Base-by-base conservation (phyloP, 2,888 invertebrate species). In the Pollenia angustigena region DNA sequence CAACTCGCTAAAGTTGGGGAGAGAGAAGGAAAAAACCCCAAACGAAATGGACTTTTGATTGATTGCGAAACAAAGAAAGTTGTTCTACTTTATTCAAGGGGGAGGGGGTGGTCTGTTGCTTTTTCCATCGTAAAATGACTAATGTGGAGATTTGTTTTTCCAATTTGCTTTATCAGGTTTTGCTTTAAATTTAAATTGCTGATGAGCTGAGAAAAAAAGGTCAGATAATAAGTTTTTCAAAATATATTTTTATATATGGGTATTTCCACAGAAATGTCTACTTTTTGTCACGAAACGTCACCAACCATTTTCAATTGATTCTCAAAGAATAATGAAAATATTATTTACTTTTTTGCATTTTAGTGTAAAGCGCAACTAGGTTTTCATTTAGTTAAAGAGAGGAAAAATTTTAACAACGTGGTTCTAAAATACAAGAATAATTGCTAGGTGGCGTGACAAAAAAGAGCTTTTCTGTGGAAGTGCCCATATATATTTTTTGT, bases 41-140 rank as follows among this genome's bases (percentile, higher is more conserved):
- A 79, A 23, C 69, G 42, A 48, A 58, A 54, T 46, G 44, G 23
- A 71, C 52, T 62, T 32, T 32, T 80, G 71, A 80, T 80, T 71
- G 71, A 64, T 71, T 54, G 62, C 42, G 50, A 79, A 60, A 69
- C n/a, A 42, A 64, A 32, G 48, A 75, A 50, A 62, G 48, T 75
- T 75, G 42, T 54, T 0, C 66, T 16, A n/a, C 32, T 12, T 56
- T 46, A 56, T 66, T 66, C 44, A 46, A 2, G 32, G 32, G 6
- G 6, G 32, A 0, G 32, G 32, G 32, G 4, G 32, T 4, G 32
- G 4, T 4, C 4, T 32, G 50, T 18, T 42, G 9, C 1, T n/a
- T n/a, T n/a, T 9, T 8, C 50, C 12, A n/a, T 42, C 48, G 42
- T 18, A 2, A 14, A 32, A 14, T 40, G n/a, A 48, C 66, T 56